Conservation (phyloP, 2,888 invertebrate species). For the Eristalis tenax region DNA sequence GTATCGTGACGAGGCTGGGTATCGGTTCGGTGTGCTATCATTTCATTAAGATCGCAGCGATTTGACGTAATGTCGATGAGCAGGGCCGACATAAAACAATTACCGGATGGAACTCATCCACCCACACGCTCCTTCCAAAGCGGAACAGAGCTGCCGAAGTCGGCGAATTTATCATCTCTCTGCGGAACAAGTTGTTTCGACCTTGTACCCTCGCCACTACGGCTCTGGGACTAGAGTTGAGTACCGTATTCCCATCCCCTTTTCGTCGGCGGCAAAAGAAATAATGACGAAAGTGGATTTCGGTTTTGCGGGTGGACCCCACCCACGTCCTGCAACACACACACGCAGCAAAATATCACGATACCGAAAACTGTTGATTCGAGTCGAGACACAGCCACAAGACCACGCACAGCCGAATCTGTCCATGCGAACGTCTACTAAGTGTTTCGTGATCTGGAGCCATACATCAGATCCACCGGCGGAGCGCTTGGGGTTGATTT, state of each 20-base stretch:
- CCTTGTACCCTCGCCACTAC: neutral
- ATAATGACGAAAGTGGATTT: slow-evolving; percentile 37
- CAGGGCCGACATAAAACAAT: slow-evolving; percentile 65
- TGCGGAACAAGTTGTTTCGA: slow-evolving; percentile 37
- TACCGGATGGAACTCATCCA: slow-evolving; percentile 30
- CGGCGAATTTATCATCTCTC: slow-evolving; percentile 53
- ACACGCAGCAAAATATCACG: neutral
- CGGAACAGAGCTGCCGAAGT: neutral
- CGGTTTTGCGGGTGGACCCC: neutral
- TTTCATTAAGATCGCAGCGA: slow-evolving; percentile 62
- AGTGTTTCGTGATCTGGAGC: slow-evolving; percentile 64
- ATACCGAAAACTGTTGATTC: slow-evolving; percentile 62
- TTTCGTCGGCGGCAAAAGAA: slow-evolving; percentile 1
- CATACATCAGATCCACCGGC: slow-evolving; percentile 58
- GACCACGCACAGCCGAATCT: slow-evolving; percentile 56
- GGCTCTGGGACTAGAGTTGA: neutral
- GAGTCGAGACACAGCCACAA: slow-evolving; percentile 44
- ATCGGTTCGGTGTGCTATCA: slow-evolving; percentile 47
- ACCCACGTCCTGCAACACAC: neutral
- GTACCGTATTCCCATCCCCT: neutral
- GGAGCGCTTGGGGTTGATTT: slow-evolving; percentile 47
- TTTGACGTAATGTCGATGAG: slow-evolving; percentile 67
- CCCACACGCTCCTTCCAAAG: neutral
- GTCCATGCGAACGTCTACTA: slow-evolving; percentile 35
- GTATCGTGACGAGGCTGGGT: slow-evolving; percentile 23